These are phyloP conservation scores for Synanthedon myopaeformis DNA, from an alignment of 2,888 invertebrate genomes.

Conservation along the genomic window DNA sequence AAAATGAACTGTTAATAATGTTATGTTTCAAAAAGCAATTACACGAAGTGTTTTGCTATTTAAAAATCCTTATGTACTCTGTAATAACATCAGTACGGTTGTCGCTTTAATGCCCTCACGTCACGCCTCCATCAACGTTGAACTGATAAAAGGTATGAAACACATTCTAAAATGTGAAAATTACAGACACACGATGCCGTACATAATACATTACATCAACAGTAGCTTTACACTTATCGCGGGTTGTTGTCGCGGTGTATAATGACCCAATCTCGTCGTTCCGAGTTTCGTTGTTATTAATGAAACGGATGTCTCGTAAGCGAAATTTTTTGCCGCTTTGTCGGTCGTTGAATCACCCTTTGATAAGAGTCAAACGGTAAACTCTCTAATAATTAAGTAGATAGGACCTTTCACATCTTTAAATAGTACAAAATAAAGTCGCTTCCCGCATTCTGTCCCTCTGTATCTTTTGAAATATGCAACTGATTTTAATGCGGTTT, in stretches of 20 bases:
- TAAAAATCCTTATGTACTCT: neutral
- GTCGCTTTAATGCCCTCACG: neutral
- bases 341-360: slow-evolving; percentile 13
- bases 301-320: slow-evolving; percentile 23
- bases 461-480: too few relatives aligned
- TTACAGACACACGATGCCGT: neutral
- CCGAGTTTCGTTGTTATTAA: slow-evolving; percentile 17
- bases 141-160: neutral
- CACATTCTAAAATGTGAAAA: neutral
- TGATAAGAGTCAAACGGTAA: slow-evolving; percentile 10
- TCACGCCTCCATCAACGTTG: neutral
- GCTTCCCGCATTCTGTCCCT: too few relatives aligned
- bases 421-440: too few relatives aligned
- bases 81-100: neutral
- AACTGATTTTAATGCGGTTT: too few relatives aligned
- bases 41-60: neutral
- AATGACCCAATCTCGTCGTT: slow-evolving; percentile 24
- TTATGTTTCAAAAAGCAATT: neutral
- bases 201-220: slow-evolving; percentile 12
- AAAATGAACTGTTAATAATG: too few relatives aligned
- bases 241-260: slow-evolving; percentile 15
- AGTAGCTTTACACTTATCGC: slow-evolving; percentile 14
- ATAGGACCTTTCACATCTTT: slow-evolving; percentile 8
- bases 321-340: slow-evolving; percentile 18
- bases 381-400: slow-evolving; percentile 18